Evolutionary conservation across 2,888 invertebrate genomes (phyloP).

Genomic region (Trissolcus japonicus): DNA sequence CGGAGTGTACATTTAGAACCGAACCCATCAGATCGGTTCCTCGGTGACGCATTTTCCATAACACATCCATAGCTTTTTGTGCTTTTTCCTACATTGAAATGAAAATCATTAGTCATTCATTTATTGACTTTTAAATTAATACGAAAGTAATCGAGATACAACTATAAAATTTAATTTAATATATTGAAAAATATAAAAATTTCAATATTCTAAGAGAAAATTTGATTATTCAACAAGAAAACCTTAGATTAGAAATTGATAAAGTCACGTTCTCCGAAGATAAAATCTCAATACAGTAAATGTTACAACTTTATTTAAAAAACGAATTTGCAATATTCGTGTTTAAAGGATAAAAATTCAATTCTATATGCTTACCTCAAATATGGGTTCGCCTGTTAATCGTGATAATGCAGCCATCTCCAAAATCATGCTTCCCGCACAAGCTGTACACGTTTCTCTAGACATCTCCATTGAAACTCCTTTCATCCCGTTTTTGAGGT

Average conservation of each 20-base stretch:
- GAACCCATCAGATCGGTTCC: conserved; percentile 97
- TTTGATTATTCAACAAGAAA: not conserved
- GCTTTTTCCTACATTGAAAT: conserved; percentile 84
- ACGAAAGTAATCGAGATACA: too few species aligned
- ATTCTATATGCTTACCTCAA: conserved; percentile 80
- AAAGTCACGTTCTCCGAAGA: not conserved
- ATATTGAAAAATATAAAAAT: conserved; percentile 7
- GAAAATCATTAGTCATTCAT: too few species aligned
- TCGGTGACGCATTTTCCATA: conserved; percentile 96
- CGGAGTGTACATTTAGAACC: conserved; percentile 97
- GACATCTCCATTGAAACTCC: conserved; percentile 84
- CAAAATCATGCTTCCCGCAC: conserved; percentile 97
- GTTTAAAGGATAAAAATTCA: not conserved
- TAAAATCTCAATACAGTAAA: too few species aligned
- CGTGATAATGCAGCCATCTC: conserved; percentile 98
- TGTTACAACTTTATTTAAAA: too few species aligned
- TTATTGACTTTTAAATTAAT: too few species aligned
- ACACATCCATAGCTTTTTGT: conserved; percentile 95
- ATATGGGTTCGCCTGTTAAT: conserved; percentile 92
- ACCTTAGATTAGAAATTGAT: not conserved
- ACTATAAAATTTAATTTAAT: too few species aligned
- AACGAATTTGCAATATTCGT: too few species aligned
- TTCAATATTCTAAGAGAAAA: too few species aligned
- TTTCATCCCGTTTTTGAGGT: conserved; percentile 89
- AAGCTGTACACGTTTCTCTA: conserved; percentile 97